Evolutionary conservation across 2,113 vertebrate genomes (phyloP).

Genomic region (Steatornis caripensis): DNA sequence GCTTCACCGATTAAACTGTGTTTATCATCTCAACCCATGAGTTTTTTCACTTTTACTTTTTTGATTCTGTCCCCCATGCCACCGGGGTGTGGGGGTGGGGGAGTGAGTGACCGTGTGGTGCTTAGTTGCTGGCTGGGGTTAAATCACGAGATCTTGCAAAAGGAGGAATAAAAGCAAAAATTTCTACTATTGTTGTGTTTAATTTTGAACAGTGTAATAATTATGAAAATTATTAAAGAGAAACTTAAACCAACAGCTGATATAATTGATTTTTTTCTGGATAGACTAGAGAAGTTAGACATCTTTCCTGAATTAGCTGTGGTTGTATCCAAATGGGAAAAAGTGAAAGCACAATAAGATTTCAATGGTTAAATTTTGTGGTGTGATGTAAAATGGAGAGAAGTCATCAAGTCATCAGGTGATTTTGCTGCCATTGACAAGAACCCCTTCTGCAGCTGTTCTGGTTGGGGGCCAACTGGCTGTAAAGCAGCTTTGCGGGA

Average conservation of each 20-base stretch:
- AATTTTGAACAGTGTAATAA: not conserved
- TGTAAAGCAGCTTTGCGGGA: not conserved
- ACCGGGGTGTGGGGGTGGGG: not conserved
- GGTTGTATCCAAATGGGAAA: not conserved
- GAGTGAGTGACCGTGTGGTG: accelerated
- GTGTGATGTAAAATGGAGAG: not conserved
- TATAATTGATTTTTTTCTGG: not conserved
- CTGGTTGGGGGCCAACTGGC: not conserved
- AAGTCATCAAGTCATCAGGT: not conserved
- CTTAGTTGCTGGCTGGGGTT: not conserved
- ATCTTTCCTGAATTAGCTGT: not conserved
- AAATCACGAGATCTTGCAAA: not conserved
- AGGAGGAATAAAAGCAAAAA: not conserved
- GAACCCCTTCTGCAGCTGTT: not conserved
- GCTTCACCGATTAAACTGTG: too few species aligned
- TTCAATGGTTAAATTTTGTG: not conserved
- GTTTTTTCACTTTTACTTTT: too few species aligned
- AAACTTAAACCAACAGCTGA: not conserved
- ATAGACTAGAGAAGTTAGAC: not conserved
- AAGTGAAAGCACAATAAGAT: not conserved
- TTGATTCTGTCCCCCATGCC: too few species aligned
- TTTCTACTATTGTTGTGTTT: not conserved
- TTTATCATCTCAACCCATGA: too few species aligned
- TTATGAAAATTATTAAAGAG: not conserved
- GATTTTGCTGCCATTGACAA: not conserved